Evolutionary conservation across 2,113 vertebrate genomes (phyloP).

Genomic region (Cyprinus carpio): DNA sequence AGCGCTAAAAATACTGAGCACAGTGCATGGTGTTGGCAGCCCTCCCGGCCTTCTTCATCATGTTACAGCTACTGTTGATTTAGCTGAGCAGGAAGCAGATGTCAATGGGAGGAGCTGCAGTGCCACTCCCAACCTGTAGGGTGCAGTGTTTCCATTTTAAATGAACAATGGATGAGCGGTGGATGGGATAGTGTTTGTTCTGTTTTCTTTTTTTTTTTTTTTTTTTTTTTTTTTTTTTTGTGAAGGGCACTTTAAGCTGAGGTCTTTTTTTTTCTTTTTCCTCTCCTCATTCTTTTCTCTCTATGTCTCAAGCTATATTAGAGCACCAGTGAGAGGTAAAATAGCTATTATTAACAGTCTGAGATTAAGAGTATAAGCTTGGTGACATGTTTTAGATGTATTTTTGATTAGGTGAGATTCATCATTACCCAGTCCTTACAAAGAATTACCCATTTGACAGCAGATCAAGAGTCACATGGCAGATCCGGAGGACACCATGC

Average conservation of each 20-base stretch:
- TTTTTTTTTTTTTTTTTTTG: neutral
- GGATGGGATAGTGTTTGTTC: neutral
- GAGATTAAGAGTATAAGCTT: neutral
- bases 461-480: slow-evolving; percentile 26
- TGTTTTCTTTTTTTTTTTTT: neutral
- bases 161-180: neutral
- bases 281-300: neutral
- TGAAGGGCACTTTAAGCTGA: neutral
- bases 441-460: slow-evolving; percentile 1
- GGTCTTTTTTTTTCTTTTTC: too few species aligned
- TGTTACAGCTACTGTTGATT: slow-evolving; percentile 45
- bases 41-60: slow-evolving; percentile 43
- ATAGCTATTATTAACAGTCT: neutral
- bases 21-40: slow-evolving; percentile 49
- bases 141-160: slow-evolving; percentile 52
- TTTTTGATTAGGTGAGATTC: slow-evolving; percentile 31
- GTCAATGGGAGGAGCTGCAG: slow-evolving; percentile 1
- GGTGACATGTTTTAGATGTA: slow-evolving; percentile 16
- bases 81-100: slow-evolving; percentile 50
- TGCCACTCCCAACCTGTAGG: slow-evolving; percentile 35
- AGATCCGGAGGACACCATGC: neutral
- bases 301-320: neutral
- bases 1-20: slow-evolving; percentile 58
- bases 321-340: neutral
- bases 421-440: slow-evolving; percentile 15